These are phyloP conservation scores for Balanococcus diminutus DNA, from an alignment of 2,888 invertebrate species.

Conservation along the genomic window DNA sequence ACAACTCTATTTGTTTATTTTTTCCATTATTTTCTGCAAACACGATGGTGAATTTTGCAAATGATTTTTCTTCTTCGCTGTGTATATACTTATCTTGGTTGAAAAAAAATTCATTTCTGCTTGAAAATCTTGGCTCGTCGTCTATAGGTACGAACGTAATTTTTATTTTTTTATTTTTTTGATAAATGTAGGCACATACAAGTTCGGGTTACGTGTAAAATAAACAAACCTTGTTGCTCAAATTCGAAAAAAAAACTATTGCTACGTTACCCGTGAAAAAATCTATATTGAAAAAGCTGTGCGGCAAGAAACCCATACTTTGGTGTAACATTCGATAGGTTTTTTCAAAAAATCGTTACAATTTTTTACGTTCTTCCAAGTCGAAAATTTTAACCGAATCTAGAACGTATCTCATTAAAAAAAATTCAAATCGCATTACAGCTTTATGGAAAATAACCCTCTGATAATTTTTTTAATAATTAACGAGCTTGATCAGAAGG, in stretches of 20 bases:
- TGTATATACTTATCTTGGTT: neutral
- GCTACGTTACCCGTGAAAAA: neutral
- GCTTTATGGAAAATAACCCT: slow-evolving; percentile 43
- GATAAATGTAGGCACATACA: neutral
- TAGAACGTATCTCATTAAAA: slow-evolving; percentile 42
- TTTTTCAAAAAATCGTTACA: neutral
- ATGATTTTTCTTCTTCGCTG: neutral
- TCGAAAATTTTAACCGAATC: neutral
- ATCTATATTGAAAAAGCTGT: neutral
- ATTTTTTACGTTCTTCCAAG: neutral
- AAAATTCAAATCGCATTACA: slow-evolving; percentile 8
- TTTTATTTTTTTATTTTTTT: neutral
- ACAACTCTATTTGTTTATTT: slow-evolving; percentile 15
- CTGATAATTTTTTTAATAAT: slow-evolving; percentile 39
- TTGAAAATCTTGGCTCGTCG: neutral
- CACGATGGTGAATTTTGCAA: neutral
- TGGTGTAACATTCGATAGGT: neutral
- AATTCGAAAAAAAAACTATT: neutral
- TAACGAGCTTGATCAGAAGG: slow-evolving; percentile 50
- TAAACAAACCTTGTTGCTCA: neutral
- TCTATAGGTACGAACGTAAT: neutral
- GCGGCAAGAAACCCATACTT: neutral
- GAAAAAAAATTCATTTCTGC: neutral
- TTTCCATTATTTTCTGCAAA: slow-evolving; percentile 11
- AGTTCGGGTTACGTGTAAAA: neutral